Conservation (phyloP, 2,797 vertebrate species). For the Vultur gryphus region DNA sequence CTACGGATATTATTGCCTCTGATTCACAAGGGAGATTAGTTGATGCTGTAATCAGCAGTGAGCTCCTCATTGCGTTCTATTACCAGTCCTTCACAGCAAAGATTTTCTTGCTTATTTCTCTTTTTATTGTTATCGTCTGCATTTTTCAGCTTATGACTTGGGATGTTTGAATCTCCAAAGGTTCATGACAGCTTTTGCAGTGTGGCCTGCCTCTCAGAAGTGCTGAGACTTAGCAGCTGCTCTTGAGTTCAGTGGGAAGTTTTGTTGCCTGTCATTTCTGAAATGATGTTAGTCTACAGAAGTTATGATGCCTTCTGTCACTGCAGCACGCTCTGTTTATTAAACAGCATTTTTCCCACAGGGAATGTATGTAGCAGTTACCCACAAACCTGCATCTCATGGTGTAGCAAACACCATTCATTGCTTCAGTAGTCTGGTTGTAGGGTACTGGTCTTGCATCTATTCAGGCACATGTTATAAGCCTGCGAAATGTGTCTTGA, state of each 20-base stretch:
- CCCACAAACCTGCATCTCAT: not conserved
- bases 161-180: not conserved
- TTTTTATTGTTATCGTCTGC: not conserved
- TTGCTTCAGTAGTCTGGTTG: not conserved
- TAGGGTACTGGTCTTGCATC: not conserved
- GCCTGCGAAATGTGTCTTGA: not conserved
- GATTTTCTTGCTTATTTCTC: not conserved
- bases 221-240: not conserved
- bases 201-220: not conserved
- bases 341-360: not conserved
- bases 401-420: not conserved
- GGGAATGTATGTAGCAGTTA: not conserved
- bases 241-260: not conserved
- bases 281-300: not conserved
- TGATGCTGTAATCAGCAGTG: not conserved
- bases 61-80: not conserved
- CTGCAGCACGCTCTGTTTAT: not conserved
- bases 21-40: not conserved
- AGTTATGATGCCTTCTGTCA: not conserved
- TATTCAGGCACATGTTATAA: not conserved
- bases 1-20: not conserved
- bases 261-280: not conserved
- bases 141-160: not conserved
- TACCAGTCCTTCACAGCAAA: not conserved
- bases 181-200: not conserved